Base-by-base conservation (phyloP, 2,113 vertebrate genomes). In the Prochilodus magdalenae region DNA sequence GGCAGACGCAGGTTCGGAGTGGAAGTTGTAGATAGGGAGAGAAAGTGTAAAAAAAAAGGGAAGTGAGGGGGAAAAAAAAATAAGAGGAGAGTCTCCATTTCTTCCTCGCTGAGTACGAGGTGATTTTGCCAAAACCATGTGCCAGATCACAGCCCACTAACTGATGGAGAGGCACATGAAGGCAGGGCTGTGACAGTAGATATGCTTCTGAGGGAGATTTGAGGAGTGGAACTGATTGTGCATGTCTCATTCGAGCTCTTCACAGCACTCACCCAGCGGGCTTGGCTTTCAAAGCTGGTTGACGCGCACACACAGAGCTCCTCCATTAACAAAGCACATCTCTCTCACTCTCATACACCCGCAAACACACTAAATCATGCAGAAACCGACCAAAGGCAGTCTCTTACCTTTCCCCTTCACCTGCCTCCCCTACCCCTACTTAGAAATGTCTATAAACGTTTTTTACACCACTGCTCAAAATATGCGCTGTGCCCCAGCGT, bases 211-310 rank as follows among this genome's bases (percentile, higher is more conserved):
- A 89, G 88, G 90, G 81, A 93, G 92, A 92, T 94, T 94, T 95
- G 93, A 94, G 91, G 92, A 93, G 91, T 94, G 94, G 92, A 95
- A 95, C 92, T 92, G 93, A 94, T 93, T 93, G 93, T 94, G 93
- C 92, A 94, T 94, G 94, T 94, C 93, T 94, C 92, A 94, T 93
- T 93, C 89, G 88, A 90, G 91, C 86, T 91, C 93, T 93, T 91
- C 93, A 92, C 90, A 94, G 93, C 92, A 91, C 91, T 92, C 91
- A 92, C 91, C 93, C 92, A 91, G 90, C 92, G 91, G 92, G 90
- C 90, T 93, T 94, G 92, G 93, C 92, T 93, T 93, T 94, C 92
- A 94, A 93, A 94, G 93, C 92, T 92, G 90, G 92, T 91, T 90
- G 91, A 94, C 91, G 92, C 44, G 51, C n/a, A 29, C 44, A 73